A percentile compares a stretch with the other conserved stretches of the same genome.
These are phyloP conservation scores for Menidia beryllina DNA, from an alignment of 2,113 vertebrate genomes.

Conservation along the genomic window DNA sequence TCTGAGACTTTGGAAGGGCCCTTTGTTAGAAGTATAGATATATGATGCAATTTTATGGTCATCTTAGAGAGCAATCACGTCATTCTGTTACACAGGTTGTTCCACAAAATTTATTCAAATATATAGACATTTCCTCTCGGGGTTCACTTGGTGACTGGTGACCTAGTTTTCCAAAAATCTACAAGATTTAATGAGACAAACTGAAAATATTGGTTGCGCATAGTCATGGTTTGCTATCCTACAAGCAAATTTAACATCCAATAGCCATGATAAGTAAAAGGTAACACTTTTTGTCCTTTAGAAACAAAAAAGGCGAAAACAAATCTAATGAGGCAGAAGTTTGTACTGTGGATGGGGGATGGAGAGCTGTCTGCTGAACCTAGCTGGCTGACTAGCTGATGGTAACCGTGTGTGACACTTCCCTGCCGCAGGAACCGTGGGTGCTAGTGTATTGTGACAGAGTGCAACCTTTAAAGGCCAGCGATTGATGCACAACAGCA, in stretches of 20 bases:
- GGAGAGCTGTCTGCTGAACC: conserved; percentile 56
- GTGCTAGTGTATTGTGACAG: conserved; percentile 81
- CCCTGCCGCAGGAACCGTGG: conserved; percentile 73
- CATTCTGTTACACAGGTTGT: background rate
- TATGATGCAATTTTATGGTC: background rate
- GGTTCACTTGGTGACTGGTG: too few species aligned
- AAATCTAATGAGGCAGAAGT: conserved; percentile 53
- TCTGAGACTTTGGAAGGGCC: conserved; percentile 15
- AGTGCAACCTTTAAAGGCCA: conserved; percentile 86
- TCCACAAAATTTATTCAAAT: conserved; percentile 19
- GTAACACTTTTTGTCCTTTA: conserved; percentile 18
- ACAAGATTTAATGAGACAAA: background rate
- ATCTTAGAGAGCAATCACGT: background rate
- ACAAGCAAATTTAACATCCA: background rate
- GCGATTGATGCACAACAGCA: conserved; percentile 76
- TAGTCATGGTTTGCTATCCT: background rate
- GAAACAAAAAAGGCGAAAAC: conserved; percentile 30
- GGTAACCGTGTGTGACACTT: conserved; percentile 79
- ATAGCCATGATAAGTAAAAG: conserved; percentile 4
- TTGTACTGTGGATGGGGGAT: conserved; percentile 39
- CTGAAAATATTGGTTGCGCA: background rate
- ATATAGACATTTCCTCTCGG: background rate
- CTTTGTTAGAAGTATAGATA: conserved; percentile 6
- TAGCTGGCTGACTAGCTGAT: conserved; percentile 74
- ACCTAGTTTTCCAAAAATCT: background rate